These are phyloP conservation scores for Sminthopsis crassicaudata DNA, from an alignment of 2,113 vertebrate genomes.

Conservation along the genomic window DNA sequence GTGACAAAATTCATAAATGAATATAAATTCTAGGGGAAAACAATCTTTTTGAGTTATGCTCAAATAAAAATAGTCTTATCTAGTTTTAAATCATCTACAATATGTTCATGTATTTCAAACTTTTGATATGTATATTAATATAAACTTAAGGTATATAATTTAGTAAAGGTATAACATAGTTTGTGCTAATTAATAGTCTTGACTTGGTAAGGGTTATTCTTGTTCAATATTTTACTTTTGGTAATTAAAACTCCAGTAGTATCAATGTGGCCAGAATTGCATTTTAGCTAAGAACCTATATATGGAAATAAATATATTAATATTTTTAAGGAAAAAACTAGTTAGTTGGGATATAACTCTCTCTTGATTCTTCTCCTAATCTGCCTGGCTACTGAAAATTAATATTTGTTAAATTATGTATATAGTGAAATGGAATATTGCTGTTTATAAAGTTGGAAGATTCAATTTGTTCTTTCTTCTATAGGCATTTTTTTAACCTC, in stretches of 20 bases:
- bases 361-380: neutral
- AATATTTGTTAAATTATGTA: neutral
- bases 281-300: neutral
- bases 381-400: neutral
- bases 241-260: neutral
- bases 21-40: neutral
- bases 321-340: neutral
- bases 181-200: neutral
- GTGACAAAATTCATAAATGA: neutral
- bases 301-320: neutral
- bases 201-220: neutral
- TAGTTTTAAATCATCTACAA: neutral
- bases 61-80: neutral
- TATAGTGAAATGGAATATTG: neutral
- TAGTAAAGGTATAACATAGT: neutral
- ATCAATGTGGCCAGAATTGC: neutral
- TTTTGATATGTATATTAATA: neutral
- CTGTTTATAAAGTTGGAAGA: slow-evolving; percentile 1
- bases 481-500: neutral
- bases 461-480: neutral
- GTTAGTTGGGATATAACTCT: no score
- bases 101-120: neutral
- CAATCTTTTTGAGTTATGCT: neutral
- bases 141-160: neutral
- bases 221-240: neutral